Evolutionary conservation across 2,888 invertebrate species (phyloP).

Genomic region (Machimus atricapillus): DNA sequence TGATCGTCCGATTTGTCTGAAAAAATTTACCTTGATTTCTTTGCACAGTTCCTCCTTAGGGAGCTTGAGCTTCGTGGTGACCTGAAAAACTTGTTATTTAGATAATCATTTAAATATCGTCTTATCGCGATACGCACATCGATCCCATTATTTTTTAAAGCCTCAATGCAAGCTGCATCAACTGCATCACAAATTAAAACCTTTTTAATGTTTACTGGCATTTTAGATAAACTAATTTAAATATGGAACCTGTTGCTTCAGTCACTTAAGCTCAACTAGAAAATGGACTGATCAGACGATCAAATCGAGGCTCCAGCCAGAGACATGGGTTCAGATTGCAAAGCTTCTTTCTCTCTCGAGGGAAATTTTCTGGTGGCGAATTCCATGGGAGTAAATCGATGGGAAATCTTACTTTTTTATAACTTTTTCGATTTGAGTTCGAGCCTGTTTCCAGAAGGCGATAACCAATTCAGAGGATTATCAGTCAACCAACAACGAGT

Average conservation of each 20-base stretch:
- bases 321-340: not conserved
- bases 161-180: conserved; percentile 82
- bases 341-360: not conserved
- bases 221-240: conserved; percentile 51
- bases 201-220: conserved; percentile 72
- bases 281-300: not conserved
- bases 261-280: not conserved
- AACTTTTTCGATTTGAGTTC: not conserved
- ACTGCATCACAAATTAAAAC: conserved; percentile 95
- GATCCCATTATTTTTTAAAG: conserved; percentile 79
- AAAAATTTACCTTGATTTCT: conserved; percentile 79
- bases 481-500: not conserved
- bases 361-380: not conserved
- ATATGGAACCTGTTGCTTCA: not conserved
- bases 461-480: not conserved
- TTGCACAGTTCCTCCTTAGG: conserved; percentile 78
- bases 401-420: not conserved
- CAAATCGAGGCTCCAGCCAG: not conserved
- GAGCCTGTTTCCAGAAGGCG: not conserved
- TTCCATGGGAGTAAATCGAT: not conserved
- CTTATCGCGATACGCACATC: conserved; percentile 65
- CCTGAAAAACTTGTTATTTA: conserved; percentile 51
- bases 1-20: not conserved
- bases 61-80: conserved; percentile 76
- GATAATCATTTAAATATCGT: not conserved